Conservation (phyloP, 2,113 vertebrate species). For the Blennius ocellaris region DNA sequence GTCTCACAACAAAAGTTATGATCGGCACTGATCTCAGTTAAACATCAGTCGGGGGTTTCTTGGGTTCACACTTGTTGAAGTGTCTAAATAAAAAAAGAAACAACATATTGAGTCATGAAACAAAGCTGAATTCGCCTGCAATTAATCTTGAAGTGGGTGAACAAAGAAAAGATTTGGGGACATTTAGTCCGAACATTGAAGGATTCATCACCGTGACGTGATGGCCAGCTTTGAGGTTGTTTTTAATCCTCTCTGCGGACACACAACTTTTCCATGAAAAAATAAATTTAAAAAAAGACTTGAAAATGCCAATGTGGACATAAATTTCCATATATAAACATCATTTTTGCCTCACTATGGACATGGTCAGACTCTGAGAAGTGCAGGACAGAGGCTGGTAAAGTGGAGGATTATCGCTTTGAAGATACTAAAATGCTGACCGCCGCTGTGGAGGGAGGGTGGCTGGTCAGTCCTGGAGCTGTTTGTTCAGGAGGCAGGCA, state of each 20-base stretch:
- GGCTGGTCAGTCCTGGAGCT: constrained; percentile 46
- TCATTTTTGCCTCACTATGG: constrained; percentile 38
- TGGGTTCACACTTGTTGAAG: too few species aligned
- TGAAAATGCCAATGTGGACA: constrained; percentile 56
- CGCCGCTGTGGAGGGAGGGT: constrained; percentile 16
- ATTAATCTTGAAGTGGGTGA: background rate
- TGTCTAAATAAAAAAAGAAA: background rate
- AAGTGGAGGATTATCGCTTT: constrained; percentile 66
- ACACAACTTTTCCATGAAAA: constrained; percentile 29
- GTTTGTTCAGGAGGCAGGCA: constrained; percentile 55
- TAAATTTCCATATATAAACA: constrained; percentile 46
- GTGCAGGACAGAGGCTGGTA: constrained; percentile 37
- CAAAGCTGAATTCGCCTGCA: background rate
- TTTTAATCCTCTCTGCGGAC: constrained; percentile 32
- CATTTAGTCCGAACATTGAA: too few species aligned
- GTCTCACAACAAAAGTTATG: too few species aligned
- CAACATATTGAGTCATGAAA: background rate
- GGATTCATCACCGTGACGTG: constrained; percentile 10
- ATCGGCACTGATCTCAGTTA: too few species aligned
- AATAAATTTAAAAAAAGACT: constrained; percentile 10
- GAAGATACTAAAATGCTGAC: constrained; percentile 71
- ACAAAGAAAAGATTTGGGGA: background rate
- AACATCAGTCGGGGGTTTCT: too few species aligned
- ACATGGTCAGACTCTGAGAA: constrained; percentile 47
- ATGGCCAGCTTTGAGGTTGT: constrained; percentile 22